phyloP scores from a whole-genome alignment of 2,888 invertebrate genomes.

The Nemotelus nigrinus region DNA sequence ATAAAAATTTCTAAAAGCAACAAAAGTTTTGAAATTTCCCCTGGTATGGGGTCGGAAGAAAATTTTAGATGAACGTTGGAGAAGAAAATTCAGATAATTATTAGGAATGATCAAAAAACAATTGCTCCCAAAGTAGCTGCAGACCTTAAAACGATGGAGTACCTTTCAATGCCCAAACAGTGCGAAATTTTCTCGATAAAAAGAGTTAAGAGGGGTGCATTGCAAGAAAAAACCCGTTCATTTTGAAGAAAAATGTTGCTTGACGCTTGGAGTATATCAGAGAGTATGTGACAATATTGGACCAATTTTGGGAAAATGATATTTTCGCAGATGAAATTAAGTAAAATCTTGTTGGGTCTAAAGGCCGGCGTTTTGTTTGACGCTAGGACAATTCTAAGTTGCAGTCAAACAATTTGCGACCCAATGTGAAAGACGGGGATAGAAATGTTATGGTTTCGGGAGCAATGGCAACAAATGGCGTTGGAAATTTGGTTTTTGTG shows the following conservation, averaged over 20 bases:
- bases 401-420: background rate
- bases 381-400: background rate
- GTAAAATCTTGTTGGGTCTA: background rate
- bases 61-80: background rate
- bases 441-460: background rate
- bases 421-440: background rate
- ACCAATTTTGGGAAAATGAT: background rate
- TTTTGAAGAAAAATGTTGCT: background rate
- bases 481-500: conserved; percentile 1
- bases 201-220: background rate
- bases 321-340: background rate
- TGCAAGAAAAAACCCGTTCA: conserved; percentile 1
- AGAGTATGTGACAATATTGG: no score
- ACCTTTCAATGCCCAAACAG: background rate
- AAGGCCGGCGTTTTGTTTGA: background rate
- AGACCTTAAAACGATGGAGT: background rate
- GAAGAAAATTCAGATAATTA: background rate
- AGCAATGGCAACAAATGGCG: background rate
- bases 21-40: background rate
- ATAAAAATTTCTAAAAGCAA: background rate
- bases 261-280: no score
- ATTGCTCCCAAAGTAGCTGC: background rate
- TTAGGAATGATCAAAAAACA: background rate
- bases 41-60: background rate
- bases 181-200: no score